Conservation (phyloP, 2,888 invertebrate genomes). For the Eupeodes latifasciatus region DNA sequence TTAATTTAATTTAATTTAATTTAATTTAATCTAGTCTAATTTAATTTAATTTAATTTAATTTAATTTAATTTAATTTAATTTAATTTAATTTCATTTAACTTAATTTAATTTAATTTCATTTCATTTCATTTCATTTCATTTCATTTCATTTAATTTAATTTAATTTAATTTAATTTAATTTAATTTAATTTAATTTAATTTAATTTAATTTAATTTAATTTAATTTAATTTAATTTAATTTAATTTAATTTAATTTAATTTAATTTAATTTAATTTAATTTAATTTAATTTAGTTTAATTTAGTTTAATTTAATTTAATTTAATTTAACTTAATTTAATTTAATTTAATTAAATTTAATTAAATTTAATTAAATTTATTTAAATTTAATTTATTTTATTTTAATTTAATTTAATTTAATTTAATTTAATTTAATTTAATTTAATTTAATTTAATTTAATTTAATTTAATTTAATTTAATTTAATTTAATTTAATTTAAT, state of each 20-base stretch:
- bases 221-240: neutral
- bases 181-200: neutral
- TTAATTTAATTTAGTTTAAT: neutral
- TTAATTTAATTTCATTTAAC: neutral
- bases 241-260: neutral
- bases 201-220: neutral
- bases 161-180: neutral
- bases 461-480: neutral
- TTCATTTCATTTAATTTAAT: neutral
- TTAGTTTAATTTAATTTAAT: neutral
- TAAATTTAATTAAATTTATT: neutral
- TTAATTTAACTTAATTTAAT: neutral
- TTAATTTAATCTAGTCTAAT: neutral
- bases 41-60: neutral
- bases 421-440: neutral
- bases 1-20: neutral
- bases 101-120: too few species aligned
- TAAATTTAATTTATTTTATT: neutral
- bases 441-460: neutral
- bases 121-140: too few species aligned
- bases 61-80: neutral
- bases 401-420: neutral
- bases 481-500: neutral
- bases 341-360: neutral
- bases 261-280: neutral